Percentiles rank a stretch among this genome's conserved stretches.
These are phyloP conservation scores for Onychostruthus taczanowskii DNA, from an alignment of 2,113 vertebrate species.

Conservation along the genomic window DNA sequence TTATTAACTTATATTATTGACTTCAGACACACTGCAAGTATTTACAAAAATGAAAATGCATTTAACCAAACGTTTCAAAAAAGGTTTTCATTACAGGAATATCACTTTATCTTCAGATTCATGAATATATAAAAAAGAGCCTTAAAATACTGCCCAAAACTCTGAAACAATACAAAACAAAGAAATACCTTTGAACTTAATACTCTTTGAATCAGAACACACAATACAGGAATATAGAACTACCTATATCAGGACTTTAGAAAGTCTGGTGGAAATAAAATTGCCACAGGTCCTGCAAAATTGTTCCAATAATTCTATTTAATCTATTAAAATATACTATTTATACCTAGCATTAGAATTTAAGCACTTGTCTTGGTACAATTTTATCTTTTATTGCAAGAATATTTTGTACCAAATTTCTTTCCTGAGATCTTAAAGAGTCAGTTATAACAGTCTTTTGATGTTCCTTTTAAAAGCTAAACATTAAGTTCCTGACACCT, in stretches of 20 bases:
- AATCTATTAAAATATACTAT: neutral
- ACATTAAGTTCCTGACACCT: neutral
- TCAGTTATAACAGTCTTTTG: neutral
- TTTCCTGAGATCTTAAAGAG: neutral
- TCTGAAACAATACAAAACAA: neutral
- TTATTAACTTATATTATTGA: neutral
- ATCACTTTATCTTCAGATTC: neutral
- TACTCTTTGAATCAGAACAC: neutral
- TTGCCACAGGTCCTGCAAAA: neutral
- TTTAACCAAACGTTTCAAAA: neutral
- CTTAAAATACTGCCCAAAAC: neutral
- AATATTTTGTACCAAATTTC: neutral
- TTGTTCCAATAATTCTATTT: neutral
- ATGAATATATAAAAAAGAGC: neutral
- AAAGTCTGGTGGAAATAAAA: neutral
- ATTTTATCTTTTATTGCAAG: neutral
- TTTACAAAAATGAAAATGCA: neutral
- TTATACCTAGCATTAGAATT: neutral
- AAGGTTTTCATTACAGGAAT: neutral
- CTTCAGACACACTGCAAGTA: neutral
- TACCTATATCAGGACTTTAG: neutral
- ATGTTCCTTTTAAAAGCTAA: constrained; percentile 34
- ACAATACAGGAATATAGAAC: neutral
- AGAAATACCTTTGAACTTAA: neutral
- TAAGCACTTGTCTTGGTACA: neutral